Base-by-base conservation (phyloP, 2,888 invertebrate species). In the Notocelia uddmanniana region DNA sequence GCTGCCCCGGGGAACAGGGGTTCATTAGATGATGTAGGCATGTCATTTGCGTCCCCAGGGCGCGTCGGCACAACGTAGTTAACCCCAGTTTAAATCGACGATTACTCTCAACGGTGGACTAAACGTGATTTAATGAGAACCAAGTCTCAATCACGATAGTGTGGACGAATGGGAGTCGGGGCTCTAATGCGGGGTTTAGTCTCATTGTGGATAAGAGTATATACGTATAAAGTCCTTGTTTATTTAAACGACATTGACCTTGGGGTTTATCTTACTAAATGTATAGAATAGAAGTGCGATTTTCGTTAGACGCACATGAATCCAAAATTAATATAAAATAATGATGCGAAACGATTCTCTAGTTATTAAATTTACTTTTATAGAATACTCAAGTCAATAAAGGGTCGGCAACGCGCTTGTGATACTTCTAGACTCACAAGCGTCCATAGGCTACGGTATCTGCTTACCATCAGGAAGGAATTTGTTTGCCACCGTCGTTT, bases 71-170 rank as follows among this genome's bases (percentile, higher is more conserved):
- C 79, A 79, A 79, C 78, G 77, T 80, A 79, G 81, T 86, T 87
- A 87, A 85, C 87, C 87, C 77, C 82, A 82, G 82, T 86, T 88
- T 88, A 84, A 89, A 88, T 85, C 83, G 87, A 79, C 86, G 84
- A 85, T 88, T 84, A 83, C 82, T 80, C 81, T 82, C 84, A 80
- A 79, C 70, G 83, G 83, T 78, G 82, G 84, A 83, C 84, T 84
- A 78, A 79, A 80, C 79, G 82, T 81, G 79, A 80, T 82, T 82
- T 80, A 74, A 80, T 82, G 83, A 84, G 59, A 71, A 31, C 62
- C 62, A 69, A n/a, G 37, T 67, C 66, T 64, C 59, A 60, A 71
- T 71, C 66, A 71, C 45, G 54, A 71, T 57, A 57, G 34, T 37
- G 59, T 59, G 50, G 23, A 37, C 11, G 18, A 54, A 18, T 55